Evolutionary conservation across 2,113 vertebrate species (phyloP).

Genomic region (Cyanistes caeruleus): DNA sequence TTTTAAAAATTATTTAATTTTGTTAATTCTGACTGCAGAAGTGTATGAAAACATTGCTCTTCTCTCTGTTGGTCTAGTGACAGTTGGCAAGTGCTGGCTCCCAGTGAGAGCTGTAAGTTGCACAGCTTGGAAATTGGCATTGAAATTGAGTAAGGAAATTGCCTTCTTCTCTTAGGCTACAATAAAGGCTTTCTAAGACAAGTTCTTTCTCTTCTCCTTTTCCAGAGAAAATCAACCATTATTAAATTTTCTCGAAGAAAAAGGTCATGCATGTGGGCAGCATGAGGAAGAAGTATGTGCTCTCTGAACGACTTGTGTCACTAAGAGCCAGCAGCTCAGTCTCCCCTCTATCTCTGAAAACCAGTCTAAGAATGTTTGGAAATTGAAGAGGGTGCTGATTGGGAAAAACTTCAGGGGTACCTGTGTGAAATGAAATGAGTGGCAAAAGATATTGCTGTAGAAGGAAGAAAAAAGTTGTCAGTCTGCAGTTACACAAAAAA

Average conservation of each 20-base stretch:
- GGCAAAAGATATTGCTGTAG: neutral
- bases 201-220: conserved; percentile 10
- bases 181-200: conserved; percentile 17
- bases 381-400: neutral
- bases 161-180: neutral
- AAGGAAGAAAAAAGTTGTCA: neutral
- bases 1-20: neutral
- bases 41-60: neutral
- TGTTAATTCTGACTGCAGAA: neutral
- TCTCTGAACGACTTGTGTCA: neutral
- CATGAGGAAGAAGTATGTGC: neutral
- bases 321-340: neutral
- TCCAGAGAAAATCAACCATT: neutral
- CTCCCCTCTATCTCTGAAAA: neutral
- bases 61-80: neutral
- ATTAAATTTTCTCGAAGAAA: neutral
- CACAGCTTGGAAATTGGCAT: conserved; percentile 55
- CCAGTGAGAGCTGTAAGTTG: conserved; percentile 1
- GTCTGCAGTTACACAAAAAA: neutral
- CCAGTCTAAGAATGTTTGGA: neutral
- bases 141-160: conserved; percentile 39
- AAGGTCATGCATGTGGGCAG: neutral
- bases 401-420: neutral
- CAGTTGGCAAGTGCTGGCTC: conserved; percentile 56
- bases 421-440: neutral